Base-by-base conservation (phyloP, 2,888 invertebrate genomes). In the Dynastes hyllus region DNA sequence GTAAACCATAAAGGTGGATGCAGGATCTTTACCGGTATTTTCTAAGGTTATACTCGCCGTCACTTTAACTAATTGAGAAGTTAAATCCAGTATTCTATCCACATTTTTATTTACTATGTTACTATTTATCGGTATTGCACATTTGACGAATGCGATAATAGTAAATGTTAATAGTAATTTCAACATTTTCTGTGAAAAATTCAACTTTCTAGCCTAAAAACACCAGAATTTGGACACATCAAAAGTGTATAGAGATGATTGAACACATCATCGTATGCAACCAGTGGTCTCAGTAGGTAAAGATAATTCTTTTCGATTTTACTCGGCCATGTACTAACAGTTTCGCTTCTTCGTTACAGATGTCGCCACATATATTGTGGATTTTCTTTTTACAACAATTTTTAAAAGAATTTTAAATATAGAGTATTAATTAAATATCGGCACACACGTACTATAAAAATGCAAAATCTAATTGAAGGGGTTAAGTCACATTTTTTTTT, bases 11-110 rank as follows among this genome's bases (percentile, higher is more conserved):
- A 97, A 94, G 83, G 90, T 92, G 81, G 92, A 93, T 51, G 94
- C 92, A 81, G 94, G 90, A 81, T 92, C 91, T 86, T 94, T 94
- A 76, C 95, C 95, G 84, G 91, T 92, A 88, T 98, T 97, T 90
- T 97, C 96, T 83, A 97, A 87, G 83, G 95, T 94, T 85, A 98
- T 91, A 89, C 95, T 94, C 50, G 93, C 91, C 13, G 92, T 91
- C 76, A 96, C 93, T 91, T 96, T 97, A 2, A 96, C 96, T 79
- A 98, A 91, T 89, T 98, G 98, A 6, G 96, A 94, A 5, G 96
- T 92, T 82, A 98, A 90, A 89, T 98, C 98, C 84, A 98, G 93
- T 71, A 93, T 93, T 87, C 97, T 92, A 81, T 97, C 97, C 27
- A 96, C 95, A 91, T 95, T 96, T 88, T 93, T 94, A 81, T 95